Conservation (phyloP, 2,888 invertebrate species). For the Caenorhabditis becei region DNA sequence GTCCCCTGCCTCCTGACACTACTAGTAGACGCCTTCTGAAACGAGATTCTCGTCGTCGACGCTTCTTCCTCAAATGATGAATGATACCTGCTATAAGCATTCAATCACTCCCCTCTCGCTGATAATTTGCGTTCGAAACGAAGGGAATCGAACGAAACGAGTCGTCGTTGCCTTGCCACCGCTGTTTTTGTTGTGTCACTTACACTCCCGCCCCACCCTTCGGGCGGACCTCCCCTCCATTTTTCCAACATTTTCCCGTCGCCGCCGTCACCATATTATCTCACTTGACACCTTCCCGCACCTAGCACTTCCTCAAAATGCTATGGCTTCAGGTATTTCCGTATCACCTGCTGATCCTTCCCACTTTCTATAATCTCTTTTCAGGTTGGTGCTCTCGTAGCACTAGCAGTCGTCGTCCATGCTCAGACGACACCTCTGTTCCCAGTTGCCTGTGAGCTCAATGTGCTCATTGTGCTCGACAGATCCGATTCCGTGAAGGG, state of each 20-base stretch:
- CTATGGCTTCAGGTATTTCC: slow-evolving; percentile 46
- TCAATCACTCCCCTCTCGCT: slow-evolving; percentile 27
- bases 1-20: not conserved
- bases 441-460: slow-evolving; percentile 78
- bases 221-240: slow-evolving; percentile 13
- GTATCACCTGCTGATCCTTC: not conserved
- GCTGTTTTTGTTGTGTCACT: slow-evolving; percentile 44
- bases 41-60: slow-evolving; percentile 19
- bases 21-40: slow-evolving; percentile 30
- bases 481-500: slow-evolving; percentile 74
- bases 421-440: slow-evolving; percentile 74
- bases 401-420: slow-evolving; percentile 59
- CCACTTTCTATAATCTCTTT: slow-evolving; percentile 12
- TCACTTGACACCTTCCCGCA: slow-evolving; percentile 17
- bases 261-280: not conserved
- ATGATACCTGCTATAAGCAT: slow-evolving; percentile 50
- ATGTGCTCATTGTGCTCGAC: slow-evolving; percentile 79
- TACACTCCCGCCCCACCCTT: slow-evolving; percentile 43
- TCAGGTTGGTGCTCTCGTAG: slow-evolving; percentile 63
- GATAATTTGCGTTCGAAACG: slow-evolving; percentile 22
- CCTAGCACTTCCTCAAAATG: slow-evolving; percentile 29
- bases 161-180: slow-evolving; percentile 19
- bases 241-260: slow-evolving; percentile 24
- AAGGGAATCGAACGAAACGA: slow-evolving; percentile 28
- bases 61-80: slow-evolving; percentile 51